Evolutionary conservation across 2,113 vertebrate species (phyloP), one percentile per base, ranked within the genome.

Genomic region (Nycticryphes semicollaris): DNA sequence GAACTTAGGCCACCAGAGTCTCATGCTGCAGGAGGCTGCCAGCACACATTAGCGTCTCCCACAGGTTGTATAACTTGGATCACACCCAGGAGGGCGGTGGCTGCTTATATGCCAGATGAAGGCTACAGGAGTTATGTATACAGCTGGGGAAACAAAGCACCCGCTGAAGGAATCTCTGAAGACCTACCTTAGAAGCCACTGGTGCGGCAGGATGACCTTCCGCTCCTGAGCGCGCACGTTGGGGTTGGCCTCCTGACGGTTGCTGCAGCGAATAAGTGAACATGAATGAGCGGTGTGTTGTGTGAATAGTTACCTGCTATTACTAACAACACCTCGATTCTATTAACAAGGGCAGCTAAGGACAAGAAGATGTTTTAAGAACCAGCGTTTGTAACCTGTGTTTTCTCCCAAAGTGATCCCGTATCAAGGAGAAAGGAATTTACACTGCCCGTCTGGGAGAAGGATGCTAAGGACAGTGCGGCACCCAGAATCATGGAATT

Each of bases 21-120:
- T 64, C 81, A 37, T 33, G 43, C 21, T 41, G 16, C 31, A 23
- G 23, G 78, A 82, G 37, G 48, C 66, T 87, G 69, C 53, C 81
- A 93, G 53, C 53, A 64, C 11, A 68, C 23, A 51, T 87, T 64
- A 89, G 33, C 82, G 68, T 57, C 53, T 91, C 51, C 66, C 75
- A 64, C 66, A 79, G 35, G 84, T 93, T 96, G 35, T 45, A 23
- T 82, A 91, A 96, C 35, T 68, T 94, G 48, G 69, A 76, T 84
- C 66, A 60, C 77, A 82, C 35, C 89, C 84, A 89, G 31, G 33
- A 96, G 69, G 93, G 87, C 30, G 48, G 62, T 51, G 60, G 66
- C 74, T 92, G 84, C 62, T 75, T 75, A 19, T 43, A 41, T 1
- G 1, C 35, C 35, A 82, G 66, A 54, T 84, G 60, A 94, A 89